Base-by-base conservation (phyloP, 1,140 invertebrate species). In the Hydropsyche tenuis region DNA sequence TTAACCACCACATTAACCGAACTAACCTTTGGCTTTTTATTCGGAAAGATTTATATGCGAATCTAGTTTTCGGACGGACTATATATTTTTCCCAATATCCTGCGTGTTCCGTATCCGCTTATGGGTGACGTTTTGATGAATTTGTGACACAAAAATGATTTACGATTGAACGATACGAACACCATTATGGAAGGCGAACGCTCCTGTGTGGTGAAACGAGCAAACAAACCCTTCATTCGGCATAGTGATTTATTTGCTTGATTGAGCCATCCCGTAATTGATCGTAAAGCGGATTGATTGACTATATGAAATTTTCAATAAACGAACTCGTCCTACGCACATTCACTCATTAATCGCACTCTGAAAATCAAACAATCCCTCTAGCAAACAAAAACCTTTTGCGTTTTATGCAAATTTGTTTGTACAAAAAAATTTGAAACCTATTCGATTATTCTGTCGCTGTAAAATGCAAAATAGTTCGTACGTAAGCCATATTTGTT, bases 251-350 rank as follows among this genome's bases (percentile, higher is more conserved):
- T 53, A 20, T 53, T 53, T 20, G 48, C 20, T 53, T 53, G 48
- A 53, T 53, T 53, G 48, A 53, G 16, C 16, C 48, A 53, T 53
- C 18, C 20, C 48, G 48, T 53, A 53, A 53, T 53, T 53, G 48
- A 53, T 53, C 16, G 16, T 53, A 9, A 18, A 1, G 16, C 48
- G 16, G 7, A 53, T 18, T 20, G 48, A 53, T 53, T 53, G 48
- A 53, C 48, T 20, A 18, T 7, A 20, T 53, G 14, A 53, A 53
- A 53, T 53, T 18, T 53, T 18, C 48, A 53, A 53, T 53, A 18
- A 18, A 18, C 48, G n/a, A 16, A 37, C 30, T 37, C 30, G 30
- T 9, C 3, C 30, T 37, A 37, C n/a, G n/a, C n/a, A n/a, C 9
- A 37, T 37, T 37, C 3, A 4, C 30, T 37, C 30, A 37, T 37